Base-by-base conservation (phyloP, 2,797 vertebrate genomes). In the Acanthiza pusilla region DNA sequence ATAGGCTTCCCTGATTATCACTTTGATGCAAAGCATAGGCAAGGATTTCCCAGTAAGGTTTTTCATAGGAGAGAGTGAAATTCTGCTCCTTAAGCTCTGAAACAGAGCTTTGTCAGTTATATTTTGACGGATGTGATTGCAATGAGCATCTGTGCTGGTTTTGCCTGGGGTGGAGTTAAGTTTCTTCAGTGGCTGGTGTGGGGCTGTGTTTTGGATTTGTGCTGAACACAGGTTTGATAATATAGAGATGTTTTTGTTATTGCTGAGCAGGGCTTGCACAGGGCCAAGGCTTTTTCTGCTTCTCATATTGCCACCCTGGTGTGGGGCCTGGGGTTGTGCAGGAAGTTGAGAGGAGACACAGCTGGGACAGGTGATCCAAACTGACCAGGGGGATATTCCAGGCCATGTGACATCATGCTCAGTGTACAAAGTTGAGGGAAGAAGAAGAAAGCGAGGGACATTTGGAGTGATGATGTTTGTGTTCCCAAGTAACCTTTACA, bases 251-350 rank as follows among this genome's bases (percentile, higher is more conserved):
- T 27, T 7, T 53, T 60, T 60, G 16, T 53, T 66, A 13, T 4
- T 53, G 40, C 30, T 60, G 40, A 72, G 9, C 45, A 60, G 66
- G 32, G 11, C 22, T 77, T 22, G 42, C 53, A 47, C 40, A 42
- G 34, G 65, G 22, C 38, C 51, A 42, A 36, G 18, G 25, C 30
- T 45, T 72, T 53, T 36, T 47, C 53, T 47, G 0, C 13, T 58
- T 84, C 58, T 53, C 0, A 0, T 60, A 15, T 26, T 72, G 26
- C 40, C 17, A 20, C 4, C 2, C 3, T 27, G n/a, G 3, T 40
- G 47, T 32, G 51, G 34, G 34, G 30, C 27, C n/a, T 62, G 47
- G 13, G 20, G 38, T 1, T 43, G 7, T 15, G 2, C 23, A 26
- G 22, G 30, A 65, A 20, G 5, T 4, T 26, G 61, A 29, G 26